A percentile compares a stretch with the other conserved stretches of the same genome.
These are phyloP conservation scores for Sus cebifrons DNA, from an alignment of 2,797 vertebrate species.

Conservation along the genomic window DNA sequence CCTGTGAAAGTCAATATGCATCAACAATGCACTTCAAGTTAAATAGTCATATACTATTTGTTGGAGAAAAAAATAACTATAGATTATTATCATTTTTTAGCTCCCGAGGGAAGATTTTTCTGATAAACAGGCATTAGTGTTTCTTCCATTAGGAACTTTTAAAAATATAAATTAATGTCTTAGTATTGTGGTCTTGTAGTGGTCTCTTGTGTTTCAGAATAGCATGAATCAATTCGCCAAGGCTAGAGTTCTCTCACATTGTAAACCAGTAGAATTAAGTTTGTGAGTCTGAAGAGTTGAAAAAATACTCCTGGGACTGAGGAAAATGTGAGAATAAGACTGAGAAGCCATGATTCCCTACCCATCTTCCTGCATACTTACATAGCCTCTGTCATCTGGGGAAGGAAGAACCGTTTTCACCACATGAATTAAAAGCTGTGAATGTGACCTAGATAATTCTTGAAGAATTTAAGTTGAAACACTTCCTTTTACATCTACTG, in stretches of 20 bases:
- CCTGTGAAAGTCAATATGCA: background rate
- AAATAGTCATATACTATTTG: background rate
- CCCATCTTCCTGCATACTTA: slow-evolving; percentile 25
- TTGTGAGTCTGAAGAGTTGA: slow-evolving; percentile 75
- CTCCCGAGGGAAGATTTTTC: background rate
- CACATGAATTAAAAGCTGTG: slow-evolving; percentile 5
- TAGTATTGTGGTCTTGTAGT: background rate
- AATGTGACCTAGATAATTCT: slow-evolving; percentile 81
- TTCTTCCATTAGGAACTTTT: slow-evolving; percentile 44
- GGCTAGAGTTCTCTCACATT: slow-evolving; percentile 43
- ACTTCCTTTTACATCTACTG: slow-evolving; percentile 49
- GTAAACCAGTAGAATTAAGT: slow-evolving; percentile 79
- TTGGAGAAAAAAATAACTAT: background rate
- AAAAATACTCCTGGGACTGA: slow-evolving; percentile 64
- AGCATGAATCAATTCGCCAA: slow-evolving; percentile 50
- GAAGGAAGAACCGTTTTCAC: slow-evolving; percentile 31
- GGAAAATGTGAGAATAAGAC: slow-evolving; percentile 75
- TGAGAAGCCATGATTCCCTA: slow-evolving; percentile 68
- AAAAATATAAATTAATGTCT: slow-evolving; percentile 69
- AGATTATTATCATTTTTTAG: background rate
- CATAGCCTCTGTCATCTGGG: slow-evolving; percentile 58
- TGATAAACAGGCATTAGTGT: slow-evolving; percentile 35
- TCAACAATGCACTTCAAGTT: background rate
- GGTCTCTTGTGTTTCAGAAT: slow-evolving; percentile 51
- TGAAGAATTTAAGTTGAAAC: slow-evolving; percentile 72